phyloP scores from a whole-genome alignment of 2,888 invertebrate genomes.

The Drosophila macrospina region DNA sequence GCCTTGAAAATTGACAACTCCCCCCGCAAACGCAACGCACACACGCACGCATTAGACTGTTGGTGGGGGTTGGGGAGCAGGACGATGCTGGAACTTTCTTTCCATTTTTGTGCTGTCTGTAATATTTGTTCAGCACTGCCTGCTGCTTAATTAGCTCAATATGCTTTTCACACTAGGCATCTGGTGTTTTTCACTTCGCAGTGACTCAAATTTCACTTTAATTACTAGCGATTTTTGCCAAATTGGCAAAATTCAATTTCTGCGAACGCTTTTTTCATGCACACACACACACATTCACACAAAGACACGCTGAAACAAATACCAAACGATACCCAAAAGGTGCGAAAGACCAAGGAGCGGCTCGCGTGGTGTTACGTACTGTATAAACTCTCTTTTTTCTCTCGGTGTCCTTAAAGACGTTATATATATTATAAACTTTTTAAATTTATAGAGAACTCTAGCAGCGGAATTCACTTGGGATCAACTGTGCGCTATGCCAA shows the following conservation, averaged over 20 bases:
- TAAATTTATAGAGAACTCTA: constrained; percentile 29
- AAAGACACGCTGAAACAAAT: constrained; percentile 37
- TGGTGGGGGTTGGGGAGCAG: constrained; percentile 26
- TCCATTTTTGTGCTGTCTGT: not conserved
- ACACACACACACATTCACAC: constrained; percentile 23
- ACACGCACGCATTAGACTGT: constrained; percentile 1
- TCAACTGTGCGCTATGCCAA: constrained; percentile 59
- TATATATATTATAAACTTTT: constrained; percentile 26
- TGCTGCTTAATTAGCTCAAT: not conserved
- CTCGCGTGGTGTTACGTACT: constrained; percentile 33
- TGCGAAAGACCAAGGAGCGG: constrained; percentile 7
- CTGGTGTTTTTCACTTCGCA: constrained; percentile 5
- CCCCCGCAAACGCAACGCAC: constrained; percentile 6
- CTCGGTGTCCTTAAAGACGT: constrained; percentile 2
- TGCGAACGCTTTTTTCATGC: constrained; percentile 52
- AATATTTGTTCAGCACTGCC: not conserved
- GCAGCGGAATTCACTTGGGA: constrained; percentile 29
- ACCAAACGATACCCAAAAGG: constrained; percentile 45
- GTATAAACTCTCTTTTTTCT: constrained; percentile 3
- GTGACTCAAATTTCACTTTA: constrained; percentile 66
- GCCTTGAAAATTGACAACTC: constrained; percentile 65
- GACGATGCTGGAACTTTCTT: constrained; percentile 71
- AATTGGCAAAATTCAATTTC: constrained; percentile 76
- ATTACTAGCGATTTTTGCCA: constrained; percentile 63
- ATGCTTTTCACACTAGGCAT: constrained; percentile 2